Percentiles rank a stretch among this genome's conserved stretches.
Conservation (phyloP, 2,797 vertebrate genomes). For the Mus caroli region DNA sequence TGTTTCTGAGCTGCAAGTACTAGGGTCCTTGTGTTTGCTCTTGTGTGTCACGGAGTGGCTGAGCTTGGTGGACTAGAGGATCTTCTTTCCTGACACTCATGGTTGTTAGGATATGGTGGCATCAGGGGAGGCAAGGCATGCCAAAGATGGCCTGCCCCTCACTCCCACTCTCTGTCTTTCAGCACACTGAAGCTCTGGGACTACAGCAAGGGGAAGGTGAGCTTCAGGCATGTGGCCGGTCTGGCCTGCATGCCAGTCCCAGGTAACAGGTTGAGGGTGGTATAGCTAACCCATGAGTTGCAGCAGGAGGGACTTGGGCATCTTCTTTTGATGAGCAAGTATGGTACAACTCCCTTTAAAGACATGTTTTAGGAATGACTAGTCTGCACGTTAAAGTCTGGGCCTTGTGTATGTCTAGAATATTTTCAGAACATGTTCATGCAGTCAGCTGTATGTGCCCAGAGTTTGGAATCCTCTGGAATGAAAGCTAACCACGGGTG, state of each 20-base stretch:
- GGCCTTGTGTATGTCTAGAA: background rate
- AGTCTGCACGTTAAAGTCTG: background rate
- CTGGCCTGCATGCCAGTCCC: background rate
- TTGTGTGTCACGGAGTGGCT: accelerated
- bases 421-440: background rate
- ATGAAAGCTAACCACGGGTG: accelerated
- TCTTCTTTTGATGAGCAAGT: background rate
- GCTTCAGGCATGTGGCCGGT: background rate
- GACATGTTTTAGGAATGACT: accelerated
- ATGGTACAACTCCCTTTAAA: background rate
- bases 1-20: background rate
- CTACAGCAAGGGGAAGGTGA: constrained; percentile 99
- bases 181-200: constrained; percentile 99
- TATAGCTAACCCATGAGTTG: background rate
- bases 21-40: accelerated
- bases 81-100: accelerated
- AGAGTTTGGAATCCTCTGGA: accelerated
- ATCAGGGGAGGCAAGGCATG: accelerated
- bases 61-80: background rate
- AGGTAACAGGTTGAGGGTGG: background rate
- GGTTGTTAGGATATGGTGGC: background rate
- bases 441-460: accelerated
- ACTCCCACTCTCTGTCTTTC: constrained; percentile 42
- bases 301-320: background rate
- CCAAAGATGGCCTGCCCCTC: background rate